Conservation (phyloP, 2,888 invertebrate genomes). For the Caenorhabditis drosophilae region DNA sequence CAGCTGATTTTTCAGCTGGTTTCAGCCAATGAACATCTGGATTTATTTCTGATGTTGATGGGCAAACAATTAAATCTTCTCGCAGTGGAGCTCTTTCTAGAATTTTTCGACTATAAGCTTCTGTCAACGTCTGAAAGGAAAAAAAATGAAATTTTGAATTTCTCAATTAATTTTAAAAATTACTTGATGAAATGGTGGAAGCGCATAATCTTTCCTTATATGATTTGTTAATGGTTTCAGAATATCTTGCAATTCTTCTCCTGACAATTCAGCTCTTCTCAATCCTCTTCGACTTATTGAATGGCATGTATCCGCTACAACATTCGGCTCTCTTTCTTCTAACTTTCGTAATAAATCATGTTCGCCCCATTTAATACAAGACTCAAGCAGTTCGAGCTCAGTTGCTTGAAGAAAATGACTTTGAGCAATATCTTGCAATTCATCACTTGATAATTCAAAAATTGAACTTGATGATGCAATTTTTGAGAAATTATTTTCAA, state of each 20-base stretch:
- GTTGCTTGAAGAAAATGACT: conserved; percentile 37
- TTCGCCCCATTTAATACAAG: conserved; percentile 88
- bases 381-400: conserved; percentile 83
- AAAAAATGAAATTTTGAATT: conserved; percentile 1
- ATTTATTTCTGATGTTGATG: conserved; percentile 39
- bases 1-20: conserved; percentile 22
- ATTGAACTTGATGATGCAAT: conserved; percentile 14
- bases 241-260: conserved; percentile 73
- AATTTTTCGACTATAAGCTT: conserved; percentile 40
- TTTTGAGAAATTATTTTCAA: conserved; percentile 26
- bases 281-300: conserved; percentile 85
- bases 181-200: conserved; percentile 77
- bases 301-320: conserved; percentile 84
- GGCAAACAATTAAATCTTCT: conserved; percentile 33
- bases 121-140: conserved; percentile 31
- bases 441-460: conserved; percentile 16
- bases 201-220: conserved; percentile 86
- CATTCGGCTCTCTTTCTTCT: conserved; percentile 72
- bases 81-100: conserved; percentile 37
- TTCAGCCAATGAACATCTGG: conserved; percentile 53
- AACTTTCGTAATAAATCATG: conserved; percentile 82
- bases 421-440: conserved; percentile 13
- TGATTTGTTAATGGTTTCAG: conserved; percentile 70
- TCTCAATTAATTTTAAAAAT: not conserved
- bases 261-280: conserved; percentile 79